Conservation (phyloP, 2,113 vertebrate genomes). For the Lophotis ruficrista region DNA sequence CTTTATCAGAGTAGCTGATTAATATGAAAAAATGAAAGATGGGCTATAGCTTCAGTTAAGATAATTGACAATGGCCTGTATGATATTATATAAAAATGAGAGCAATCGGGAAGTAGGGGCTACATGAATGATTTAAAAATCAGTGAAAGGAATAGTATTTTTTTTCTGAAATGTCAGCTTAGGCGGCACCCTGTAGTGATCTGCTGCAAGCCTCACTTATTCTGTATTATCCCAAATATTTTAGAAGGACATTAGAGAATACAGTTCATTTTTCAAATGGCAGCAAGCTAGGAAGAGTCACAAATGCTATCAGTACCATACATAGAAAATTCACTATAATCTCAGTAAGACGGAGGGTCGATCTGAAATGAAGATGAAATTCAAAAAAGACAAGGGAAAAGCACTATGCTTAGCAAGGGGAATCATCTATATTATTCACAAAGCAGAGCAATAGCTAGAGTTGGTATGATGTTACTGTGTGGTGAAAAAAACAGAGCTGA, state of each 20-base stretch:
- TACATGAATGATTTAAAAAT: neutral
- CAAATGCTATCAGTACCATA: neutral
- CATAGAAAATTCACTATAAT: neutral
- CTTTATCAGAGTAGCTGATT: neutral
- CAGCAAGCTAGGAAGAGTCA: neutral
- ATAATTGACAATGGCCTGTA: accelerated
- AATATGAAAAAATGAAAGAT: neutral
- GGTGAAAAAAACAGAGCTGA: neutral
- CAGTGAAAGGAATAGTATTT: neutral
- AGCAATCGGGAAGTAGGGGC: neutral
- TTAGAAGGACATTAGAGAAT: neutral
- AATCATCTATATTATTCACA: neutral
- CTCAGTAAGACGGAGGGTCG: neutral
- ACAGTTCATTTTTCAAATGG: neutral
- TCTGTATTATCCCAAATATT: neutral
- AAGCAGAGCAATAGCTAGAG: neutral
- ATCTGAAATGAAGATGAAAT: neutral
- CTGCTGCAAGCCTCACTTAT: neutral
- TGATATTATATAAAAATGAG: neutral
- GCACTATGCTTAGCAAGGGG: neutral
- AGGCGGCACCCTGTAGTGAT: neutral
- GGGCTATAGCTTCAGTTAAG: neutral
- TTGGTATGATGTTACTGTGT: neutral
- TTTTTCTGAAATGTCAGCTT: neutral
- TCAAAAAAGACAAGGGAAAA: neutral